A percentile compares a stretch with the other conserved stretches of the same genome.
These are phyloP conservation scores for Berghia stephanieae DNA, from an alignment of 1,140 invertebrate species.

Conservation along the genomic window DNA sequence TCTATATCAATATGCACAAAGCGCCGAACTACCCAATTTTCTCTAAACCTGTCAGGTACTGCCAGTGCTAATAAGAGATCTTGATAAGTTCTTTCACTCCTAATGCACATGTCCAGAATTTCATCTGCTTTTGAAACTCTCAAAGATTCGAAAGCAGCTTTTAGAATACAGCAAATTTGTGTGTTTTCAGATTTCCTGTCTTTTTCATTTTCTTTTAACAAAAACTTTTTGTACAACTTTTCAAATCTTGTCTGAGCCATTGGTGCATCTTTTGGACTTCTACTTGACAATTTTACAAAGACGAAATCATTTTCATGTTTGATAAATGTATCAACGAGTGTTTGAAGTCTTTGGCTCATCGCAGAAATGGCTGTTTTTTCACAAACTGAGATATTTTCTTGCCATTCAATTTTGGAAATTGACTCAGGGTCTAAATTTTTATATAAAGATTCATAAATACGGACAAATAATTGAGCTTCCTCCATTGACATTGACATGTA, in stretches of 20 bases:
- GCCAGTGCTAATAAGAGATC: conserved; percentile 52
- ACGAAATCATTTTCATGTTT: conserved; percentile 39
- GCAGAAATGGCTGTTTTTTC: conserved; percentile 37
- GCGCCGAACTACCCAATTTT: conserved; percentile 56
- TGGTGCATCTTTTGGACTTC: conserved; percentile 60
- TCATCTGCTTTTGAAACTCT: conserved; percentile 44
- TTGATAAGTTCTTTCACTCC: conserved; percentile 59
- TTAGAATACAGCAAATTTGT: conserved; percentile 49
- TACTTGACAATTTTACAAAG: conserved; percentile 57
- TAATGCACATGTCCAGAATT: conserved; percentile 51
- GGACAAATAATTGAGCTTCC: conserved; percentile 49
- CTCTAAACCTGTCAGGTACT: conserved; percentile 46
- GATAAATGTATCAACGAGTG: conserved; percentile 43
- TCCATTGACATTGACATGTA: conserved; percentile 44
- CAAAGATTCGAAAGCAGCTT: conserved; percentile 51
- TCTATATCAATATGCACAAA: conserved; percentile 58
- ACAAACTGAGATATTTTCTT: conserved; percentile 30
- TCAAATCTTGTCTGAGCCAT: conserved; percentile 47
- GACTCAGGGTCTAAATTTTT: conserved; percentile 42
- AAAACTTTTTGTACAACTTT: conserved; percentile 40
- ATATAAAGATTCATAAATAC: conserved; percentile 50
- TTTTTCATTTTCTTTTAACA: conserved; percentile 35
- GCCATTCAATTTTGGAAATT: conserved; percentile 40
- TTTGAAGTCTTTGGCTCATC: conserved; percentile 39
- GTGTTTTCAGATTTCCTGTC: conserved; percentile 44